Conservation (phyloP, 2,888 invertebrate genomes). For the Uloborus plumipes region DNA sequence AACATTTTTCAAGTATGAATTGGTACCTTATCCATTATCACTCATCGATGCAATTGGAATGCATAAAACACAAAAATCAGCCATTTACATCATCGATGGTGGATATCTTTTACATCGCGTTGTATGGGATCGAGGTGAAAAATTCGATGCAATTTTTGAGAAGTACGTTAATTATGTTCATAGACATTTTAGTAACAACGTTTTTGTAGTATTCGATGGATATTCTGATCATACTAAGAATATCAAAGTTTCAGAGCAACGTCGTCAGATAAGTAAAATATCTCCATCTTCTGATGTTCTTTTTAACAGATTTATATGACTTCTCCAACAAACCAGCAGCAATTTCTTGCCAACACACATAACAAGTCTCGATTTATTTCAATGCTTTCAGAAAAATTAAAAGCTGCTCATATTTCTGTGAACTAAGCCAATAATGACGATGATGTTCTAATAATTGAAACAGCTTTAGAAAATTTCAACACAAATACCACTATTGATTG, state of each 20-base stretch:
- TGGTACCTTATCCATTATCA: too few relatives aligned
- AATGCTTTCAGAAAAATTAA: constrained; percentile 3
- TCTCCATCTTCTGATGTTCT: neutral
- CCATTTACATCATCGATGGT: too few relatives aligned
- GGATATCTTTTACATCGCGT: constrained; percentile 4
- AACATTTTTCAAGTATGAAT: too few relatives aligned
- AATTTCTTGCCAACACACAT: constrained; percentile 7
- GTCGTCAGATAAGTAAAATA: neutral
- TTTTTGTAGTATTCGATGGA: constrained; percentile 1
- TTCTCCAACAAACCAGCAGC: constrained; percentile 9
- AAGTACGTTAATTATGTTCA: neutral
- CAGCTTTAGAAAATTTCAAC: constrained; percentile 12
- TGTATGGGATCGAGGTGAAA: constrained; percentile 1
- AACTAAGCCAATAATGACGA: constrained; percentile 11
- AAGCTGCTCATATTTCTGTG: constrained; percentile 3
- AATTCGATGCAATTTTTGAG: neutral
- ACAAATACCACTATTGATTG: constrained; percentile 5
- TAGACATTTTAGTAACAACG: constrained; percentile 2
- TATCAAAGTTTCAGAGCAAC: neutral
- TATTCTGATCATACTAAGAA: constrained; percentile 3
- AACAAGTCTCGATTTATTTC: constrained; percentile 10
- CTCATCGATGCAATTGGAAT: too few relatives aligned
- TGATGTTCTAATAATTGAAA: constrained; percentile 19
- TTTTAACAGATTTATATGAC: constrained; percentile 8
- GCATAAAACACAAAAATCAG: too few relatives aligned